Conservation (phyloP, 2,113 vertebrate species). For the Lepisosteus oculatus region DNA sequence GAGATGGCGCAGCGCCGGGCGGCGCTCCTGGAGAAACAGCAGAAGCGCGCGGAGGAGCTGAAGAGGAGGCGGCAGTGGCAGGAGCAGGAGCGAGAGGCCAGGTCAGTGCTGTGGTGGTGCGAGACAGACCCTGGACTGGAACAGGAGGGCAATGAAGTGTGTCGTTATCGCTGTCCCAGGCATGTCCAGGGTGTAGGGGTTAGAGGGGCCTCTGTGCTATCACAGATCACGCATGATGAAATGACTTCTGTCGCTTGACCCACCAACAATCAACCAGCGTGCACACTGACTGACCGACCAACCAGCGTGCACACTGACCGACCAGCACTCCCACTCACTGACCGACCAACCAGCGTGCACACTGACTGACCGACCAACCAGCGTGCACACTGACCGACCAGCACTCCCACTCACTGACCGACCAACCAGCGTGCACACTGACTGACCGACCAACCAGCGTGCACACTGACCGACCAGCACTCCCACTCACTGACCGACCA, state of each 20-base stretch:
- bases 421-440: constrained; percentile 42
- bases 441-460: constrained; percentile 23
- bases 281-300: no score
- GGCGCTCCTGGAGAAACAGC: constrained; percentile 80
- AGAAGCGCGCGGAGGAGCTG: constrained; percentile 78
- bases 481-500: constrained; percentile 32
- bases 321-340: constrained; percentile 26
- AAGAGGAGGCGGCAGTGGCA: constrained; percentile 76
- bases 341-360: constrained; percentile 41
- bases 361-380: constrained; percentile 9
- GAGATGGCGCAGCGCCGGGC: constrained; percentile 84
- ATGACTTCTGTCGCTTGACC: no score
- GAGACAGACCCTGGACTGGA: no score
- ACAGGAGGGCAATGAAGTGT: no score
- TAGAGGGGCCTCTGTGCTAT: background rate
- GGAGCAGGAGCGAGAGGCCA: constrained; percentile 80
- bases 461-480: background rate
- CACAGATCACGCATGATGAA: no score
- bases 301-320: background rate
- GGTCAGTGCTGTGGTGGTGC: constrained; percentile 43
- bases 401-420: constrained; percentile 17
- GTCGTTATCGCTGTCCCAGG: no score
- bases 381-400: background rate
- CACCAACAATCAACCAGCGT: no score
- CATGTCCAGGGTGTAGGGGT: no score